Evolutionary conservation across 2,113 vertebrate genomes (phyloP).

Genomic region (Coreoperca whiteheadi): DNA sequence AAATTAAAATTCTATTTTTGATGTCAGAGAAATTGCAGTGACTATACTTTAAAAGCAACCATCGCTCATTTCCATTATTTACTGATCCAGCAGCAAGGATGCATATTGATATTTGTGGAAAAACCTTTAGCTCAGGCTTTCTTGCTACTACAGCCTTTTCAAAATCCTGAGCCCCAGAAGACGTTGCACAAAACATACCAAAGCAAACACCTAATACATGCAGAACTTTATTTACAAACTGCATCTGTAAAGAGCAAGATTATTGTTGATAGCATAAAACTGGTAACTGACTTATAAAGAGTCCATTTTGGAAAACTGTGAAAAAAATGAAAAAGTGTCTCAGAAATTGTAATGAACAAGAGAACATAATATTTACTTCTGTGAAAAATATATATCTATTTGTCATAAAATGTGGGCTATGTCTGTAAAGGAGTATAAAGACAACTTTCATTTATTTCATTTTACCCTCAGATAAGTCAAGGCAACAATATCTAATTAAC

Average conservation of each 20-base stretch:
- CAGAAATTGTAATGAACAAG: conserved; percentile 87
- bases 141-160: neutral
- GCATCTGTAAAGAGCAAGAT: conserved; percentile 73
- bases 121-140: neutral
- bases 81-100: neutral
- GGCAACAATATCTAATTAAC: conserved; percentile 89
- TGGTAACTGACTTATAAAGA: conserved; percentile 89
- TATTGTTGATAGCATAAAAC: conserved; percentile 87
- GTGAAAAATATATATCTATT: conserved; percentile 99
- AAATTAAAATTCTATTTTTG: neutral
- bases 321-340: conserved; percentile 87
- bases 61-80: neutral
- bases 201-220: conserved; percentile 53
- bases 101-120: neutral
- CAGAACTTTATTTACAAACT: conserved; percentile 79
- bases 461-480: conserved; percentile 89
- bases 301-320: conserved; percentile 83
- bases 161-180: too few species aligned
- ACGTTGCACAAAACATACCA: conserved; percentile 12
- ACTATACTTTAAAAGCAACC: neutral
- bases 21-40: neutral
- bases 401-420: conserved; percentile 84
- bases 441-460: conserved; percentile 85
- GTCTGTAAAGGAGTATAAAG: conserved; percentile 86
- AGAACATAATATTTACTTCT: conserved; percentile 92